phyloP scores from a whole-genome alignment of 2,797 vertebrate species.

The Phoxinus dragarum region DNA sequence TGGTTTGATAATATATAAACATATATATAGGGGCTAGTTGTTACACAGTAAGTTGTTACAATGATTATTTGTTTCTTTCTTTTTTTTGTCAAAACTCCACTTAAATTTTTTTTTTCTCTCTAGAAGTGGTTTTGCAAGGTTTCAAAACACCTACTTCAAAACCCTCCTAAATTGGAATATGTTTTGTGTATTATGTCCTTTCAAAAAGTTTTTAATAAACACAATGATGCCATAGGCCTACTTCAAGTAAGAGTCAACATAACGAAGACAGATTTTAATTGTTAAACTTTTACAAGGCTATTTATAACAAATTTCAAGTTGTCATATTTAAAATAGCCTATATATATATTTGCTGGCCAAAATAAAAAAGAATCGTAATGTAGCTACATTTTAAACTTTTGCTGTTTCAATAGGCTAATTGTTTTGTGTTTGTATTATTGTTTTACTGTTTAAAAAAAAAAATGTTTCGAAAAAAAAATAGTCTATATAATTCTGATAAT shows the following conservation, averaged over 20 bases:
- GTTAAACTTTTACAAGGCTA: background rate
- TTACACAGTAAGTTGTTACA: background rate
- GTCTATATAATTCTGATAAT: background rate
- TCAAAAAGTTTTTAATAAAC: background rate
- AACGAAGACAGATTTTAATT: background rate
- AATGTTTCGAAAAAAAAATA: background rate
- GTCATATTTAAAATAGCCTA: background rate
- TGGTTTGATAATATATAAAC: constrained; percentile 12
- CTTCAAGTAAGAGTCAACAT: background rate
- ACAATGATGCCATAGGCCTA: background rate
- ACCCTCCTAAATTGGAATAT: background rate
- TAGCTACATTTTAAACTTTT: background rate
- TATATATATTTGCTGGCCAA: background rate
- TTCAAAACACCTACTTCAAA: background rate
- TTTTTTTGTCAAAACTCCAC: background rate
- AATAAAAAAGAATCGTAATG: too few relatives aligned
- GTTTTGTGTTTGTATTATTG: background rate
- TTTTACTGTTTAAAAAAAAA: background rate
- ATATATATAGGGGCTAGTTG: background rate
- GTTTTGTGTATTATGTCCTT: background rate
- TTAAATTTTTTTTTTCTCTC: too few relatives aligned
- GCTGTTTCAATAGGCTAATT: background rate
- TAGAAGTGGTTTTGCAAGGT: background rate
- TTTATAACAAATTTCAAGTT: background rate
- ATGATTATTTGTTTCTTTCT: background rate